phyloP scores from a whole-genome alignment of 2,888 invertebrate genomes.

The Drosophila prostipennis region DNA sequence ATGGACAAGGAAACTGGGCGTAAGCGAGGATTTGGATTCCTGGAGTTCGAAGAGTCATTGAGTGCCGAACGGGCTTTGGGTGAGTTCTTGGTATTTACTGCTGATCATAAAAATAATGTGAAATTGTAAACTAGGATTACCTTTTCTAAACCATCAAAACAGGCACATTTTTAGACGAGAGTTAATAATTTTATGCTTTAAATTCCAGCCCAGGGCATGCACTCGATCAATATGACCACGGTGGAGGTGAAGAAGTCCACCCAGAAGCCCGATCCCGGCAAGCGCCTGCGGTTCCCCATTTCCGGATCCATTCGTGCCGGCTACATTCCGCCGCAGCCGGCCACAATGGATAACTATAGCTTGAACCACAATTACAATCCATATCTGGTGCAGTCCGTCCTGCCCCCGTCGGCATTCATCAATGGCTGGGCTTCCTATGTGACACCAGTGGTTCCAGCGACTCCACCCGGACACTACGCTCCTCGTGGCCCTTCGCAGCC shows the following conservation, averaged over 20 bases:
- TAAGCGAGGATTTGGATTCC: constrained; percentile 81
- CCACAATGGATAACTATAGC: constrained; percentile 52
- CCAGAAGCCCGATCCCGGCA: constrained; percentile 73
- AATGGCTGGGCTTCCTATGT: constrained; percentile 77
- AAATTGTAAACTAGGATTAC: no score
- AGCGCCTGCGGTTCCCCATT: constrained; percentile 83
- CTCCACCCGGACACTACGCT: not conserved
- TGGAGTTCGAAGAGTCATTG: constrained; percentile 80
- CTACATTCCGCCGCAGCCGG: constrained; percentile 71
- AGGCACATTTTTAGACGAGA: no score
- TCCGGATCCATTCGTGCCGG: constrained; percentile 71
- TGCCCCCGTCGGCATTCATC: constrained; percentile 72
- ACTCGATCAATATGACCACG: constrained; percentile 72
- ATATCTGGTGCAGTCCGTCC: constrained; percentile 51
- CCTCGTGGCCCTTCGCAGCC: not conserved
- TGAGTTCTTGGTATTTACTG: constrained; percentile 47
- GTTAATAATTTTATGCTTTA: not conserved
- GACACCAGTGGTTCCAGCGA: constrained; percentile 43
- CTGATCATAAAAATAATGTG: no score
- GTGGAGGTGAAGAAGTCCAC: constrained; percentile 82
- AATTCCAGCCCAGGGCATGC: constrained; percentile 71
- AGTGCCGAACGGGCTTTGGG: constrained; percentile 81
- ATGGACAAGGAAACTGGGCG: constrained; percentile 81
- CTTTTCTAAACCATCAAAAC: no score
- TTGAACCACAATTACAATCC: constrained; percentile 65